Conservation (phyloP, 2,888 invertebrate genomes). For the Margaritifera margaritifera region DNA sequence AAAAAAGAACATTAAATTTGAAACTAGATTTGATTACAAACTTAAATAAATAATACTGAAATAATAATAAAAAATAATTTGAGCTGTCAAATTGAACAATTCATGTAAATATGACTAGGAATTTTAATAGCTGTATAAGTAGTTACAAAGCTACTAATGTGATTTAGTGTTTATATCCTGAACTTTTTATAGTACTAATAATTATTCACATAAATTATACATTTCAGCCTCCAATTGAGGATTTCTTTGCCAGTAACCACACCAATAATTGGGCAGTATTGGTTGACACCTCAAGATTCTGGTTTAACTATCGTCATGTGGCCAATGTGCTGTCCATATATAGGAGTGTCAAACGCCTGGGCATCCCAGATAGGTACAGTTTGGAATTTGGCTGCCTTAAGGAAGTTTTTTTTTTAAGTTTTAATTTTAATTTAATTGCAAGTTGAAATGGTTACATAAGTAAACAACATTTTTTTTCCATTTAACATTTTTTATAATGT, state of each 20-base stretch:
- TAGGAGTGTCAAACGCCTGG: conserved; percentile 95
- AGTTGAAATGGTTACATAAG: no score
- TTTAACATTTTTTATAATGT: no score
- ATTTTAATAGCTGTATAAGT: background rate
- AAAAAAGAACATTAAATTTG: no score
- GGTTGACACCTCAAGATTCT: conserved; percentile 98
- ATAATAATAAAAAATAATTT: no score
- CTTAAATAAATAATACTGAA: no score
- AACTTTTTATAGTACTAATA: background rate
- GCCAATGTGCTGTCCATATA: conserved; percentile 99
- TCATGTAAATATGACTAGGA: no score
- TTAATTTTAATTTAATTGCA: no score
- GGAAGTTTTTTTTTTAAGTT: no score
- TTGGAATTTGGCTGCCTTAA: background rate
- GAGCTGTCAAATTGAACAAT: no score
- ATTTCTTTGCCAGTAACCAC: conserved; percentile 77
- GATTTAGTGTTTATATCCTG: background rate
- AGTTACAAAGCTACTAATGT: background rate
- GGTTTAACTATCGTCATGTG: conserved; percentile 99
- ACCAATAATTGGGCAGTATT: conserved; percentile 99
- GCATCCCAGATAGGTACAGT: conserved; percentile 90
- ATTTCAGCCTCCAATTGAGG: conserved; percentile 54
- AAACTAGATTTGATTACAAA: no score
- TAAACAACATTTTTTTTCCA: no score
- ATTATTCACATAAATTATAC: background rate